Evolutionary conservation across 2,888 invertebrate genomes (phyloP).

Genomic region (Deladenus siricidicola): DNA sequence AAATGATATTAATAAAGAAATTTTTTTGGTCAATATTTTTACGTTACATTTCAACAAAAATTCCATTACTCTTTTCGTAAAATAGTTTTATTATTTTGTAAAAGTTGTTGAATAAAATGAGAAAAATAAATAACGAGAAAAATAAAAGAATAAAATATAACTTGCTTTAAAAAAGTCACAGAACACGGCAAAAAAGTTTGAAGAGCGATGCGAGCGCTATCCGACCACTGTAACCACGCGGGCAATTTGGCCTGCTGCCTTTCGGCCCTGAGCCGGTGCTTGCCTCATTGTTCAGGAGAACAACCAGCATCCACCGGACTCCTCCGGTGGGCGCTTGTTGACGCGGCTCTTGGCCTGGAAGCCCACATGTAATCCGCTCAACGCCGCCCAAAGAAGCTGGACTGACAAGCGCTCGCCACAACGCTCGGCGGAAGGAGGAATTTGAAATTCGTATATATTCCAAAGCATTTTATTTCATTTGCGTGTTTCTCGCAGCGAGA

Average conservation of each 20-base stretch:
- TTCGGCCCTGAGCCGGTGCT: slow-evolving; percentile 45
- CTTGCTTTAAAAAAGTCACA: no score
- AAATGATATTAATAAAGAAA: no score
- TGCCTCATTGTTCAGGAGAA: slow-evolving; percentile 36
- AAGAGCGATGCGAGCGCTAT: slow-evolving; percentile 7
- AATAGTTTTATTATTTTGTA: no score
- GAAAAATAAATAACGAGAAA: no score
- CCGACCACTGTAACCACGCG: slow-evolving; percentile 42
- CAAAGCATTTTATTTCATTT: no score
- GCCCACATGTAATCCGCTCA: background rate
- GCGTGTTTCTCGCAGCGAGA: no score
- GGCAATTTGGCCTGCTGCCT: slow-evolving; percentile 47
- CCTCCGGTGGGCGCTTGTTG: background rate
- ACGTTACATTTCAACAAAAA: no score
- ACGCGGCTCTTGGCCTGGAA: background rate
- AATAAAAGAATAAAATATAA: no score
- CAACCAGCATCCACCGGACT: background rate
- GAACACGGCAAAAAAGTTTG: background rate
- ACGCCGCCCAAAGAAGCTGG: background rate
- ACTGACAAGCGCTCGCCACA: background rate
- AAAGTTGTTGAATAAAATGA: no score
- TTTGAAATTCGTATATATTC: no score
- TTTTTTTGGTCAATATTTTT: no score
- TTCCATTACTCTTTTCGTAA: no score
- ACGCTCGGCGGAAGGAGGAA: background rate